Percentiles rank a stretch among this genome's conserved stretches.
Evolutionary conservation across 1,140 invertebrate species (phyloP).

Genomic region (Euura lappo): DNA sequence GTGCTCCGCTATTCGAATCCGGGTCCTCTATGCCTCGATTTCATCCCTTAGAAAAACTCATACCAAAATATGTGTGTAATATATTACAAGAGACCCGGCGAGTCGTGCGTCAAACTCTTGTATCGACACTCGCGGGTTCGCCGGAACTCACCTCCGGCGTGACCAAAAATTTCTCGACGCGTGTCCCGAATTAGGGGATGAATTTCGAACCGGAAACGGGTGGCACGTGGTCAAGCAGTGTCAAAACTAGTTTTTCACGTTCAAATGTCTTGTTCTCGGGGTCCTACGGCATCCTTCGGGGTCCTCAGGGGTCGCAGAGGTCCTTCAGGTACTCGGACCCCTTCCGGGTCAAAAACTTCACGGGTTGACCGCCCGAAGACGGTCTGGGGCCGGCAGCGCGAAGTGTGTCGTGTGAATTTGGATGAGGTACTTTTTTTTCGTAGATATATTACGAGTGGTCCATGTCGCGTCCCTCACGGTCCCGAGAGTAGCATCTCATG

Average conservation of each 20-base stretch:
- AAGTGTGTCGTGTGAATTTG: no score
- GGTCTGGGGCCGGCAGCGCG: neutral
- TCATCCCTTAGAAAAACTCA: constrained; percentile 3
- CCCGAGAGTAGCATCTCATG: neutral
- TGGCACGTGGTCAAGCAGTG: neutral
- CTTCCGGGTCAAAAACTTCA: neutral
- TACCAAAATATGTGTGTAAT: neutral
- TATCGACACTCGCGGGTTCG: no score
- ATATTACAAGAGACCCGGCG: neutral
- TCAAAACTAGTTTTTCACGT: constrained; percentile 4
- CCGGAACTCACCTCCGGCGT: no score
- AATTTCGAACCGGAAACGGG: neutral
- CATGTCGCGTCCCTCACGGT: neutral
- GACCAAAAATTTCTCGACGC: neutral
- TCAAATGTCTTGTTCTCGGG: neutral
- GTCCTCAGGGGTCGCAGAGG: neutral
- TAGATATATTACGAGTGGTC: neutral
- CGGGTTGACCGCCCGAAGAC: neutral
- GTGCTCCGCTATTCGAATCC: neutral
- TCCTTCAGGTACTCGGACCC: neutral
- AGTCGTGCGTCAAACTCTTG: no score
- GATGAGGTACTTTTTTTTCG: no score
- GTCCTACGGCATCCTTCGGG: neutral
- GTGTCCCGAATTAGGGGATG: neutral
- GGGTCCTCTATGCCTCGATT: neutral